These are phyloP conservation scores for Cydia fagiglandana DNA, from an alignment of 1,140 invertebrate species.

Conservation along the genomic window DNA sequence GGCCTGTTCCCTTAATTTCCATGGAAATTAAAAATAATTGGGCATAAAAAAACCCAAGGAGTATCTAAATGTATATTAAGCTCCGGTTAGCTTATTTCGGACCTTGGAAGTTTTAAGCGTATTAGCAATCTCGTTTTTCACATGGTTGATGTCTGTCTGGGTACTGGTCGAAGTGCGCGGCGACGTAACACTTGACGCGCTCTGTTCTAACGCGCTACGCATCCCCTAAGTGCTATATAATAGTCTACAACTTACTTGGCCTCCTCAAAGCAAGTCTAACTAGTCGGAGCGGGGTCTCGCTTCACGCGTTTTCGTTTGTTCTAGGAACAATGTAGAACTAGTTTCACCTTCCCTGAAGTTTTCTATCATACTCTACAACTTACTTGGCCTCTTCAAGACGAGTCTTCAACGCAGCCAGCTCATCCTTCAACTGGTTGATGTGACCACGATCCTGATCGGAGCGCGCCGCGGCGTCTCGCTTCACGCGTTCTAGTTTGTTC, in stretches of 20 bases:
- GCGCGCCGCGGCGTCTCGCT: conserved; percentile 83
- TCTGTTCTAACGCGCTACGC: no score
- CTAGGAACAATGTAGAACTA: conserved; percentile 86
- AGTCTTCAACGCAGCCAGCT: conserved; percentile 83
- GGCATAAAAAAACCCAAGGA: no score
- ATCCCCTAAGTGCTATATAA: not conserved
- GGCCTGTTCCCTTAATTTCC: no score
- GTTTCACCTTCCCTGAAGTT: conserved; percentile 81
- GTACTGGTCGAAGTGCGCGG: no score
- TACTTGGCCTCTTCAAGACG: conserved; percentile 86
- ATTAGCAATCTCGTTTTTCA: no score
- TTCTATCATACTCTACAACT: conserved; percentile 39
- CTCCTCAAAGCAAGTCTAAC: conserved; percentile 82
- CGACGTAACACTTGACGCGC: no score
- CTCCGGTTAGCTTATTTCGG: no score
- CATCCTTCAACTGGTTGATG: conserved; percentile 87
- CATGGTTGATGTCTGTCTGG: no score
- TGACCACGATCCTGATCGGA: conserved; percentile 86
- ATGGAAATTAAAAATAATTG: no score
- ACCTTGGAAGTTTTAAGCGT: no score
- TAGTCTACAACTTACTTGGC: conserved; percentile 77
- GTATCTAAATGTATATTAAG: no score
- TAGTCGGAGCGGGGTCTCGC: conserved; percentile 85
- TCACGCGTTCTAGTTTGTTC: conserved; percentile 83
- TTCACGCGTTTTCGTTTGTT: conserved; percentile 82